A percentile compares a stretch with the other conserved stretches of the same genome.
phyloP scores from a whole-genome alignment of 2,888 invertebrate species.

The Ligdia adustata region DNA sequence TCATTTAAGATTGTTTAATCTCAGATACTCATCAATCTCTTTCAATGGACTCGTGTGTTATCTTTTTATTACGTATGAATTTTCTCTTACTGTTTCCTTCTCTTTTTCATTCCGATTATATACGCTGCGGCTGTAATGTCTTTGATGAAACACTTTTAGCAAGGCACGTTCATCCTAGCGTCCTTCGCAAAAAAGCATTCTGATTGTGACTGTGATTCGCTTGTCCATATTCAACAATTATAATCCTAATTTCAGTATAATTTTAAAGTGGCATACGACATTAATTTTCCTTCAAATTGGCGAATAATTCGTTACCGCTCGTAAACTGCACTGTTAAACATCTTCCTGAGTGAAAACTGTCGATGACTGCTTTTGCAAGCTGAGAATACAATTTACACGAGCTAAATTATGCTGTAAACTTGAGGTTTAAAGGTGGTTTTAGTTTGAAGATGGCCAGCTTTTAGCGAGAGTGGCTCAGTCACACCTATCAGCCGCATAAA shows the following conservation, averaged over 20 bases:
- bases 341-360: slow-evolving; percentile 36
- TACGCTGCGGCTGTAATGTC: too few relatives aligned
- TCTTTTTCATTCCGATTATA: too few relatives aligned
- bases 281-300: slow-evolving; percentile 44
- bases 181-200: too few relatives aligned
- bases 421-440: slow-evolving; percentile 24
- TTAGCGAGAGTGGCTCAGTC: slow-evolving; percentile 16
- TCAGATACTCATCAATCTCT: too few relatives aligned
- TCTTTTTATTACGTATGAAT: too few relatives aligned
- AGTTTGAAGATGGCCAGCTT: slow-evolving; percentile 5
- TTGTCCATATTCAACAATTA: slow-evolving; percentile 27
- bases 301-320: slow-evolving; percentile 43
- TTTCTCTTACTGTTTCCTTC: too few relatives aligned
- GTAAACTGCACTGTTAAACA: slow-evolving; percentile 39
- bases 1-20: too few relatives aligned
- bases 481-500: slow-evolving; percentile 18
- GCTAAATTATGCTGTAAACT: slow-evolving; percentile 20
- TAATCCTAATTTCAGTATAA: too few relatives aligned
- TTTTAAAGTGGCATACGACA: slow-evolving; percentile 44
- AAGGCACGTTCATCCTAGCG: too few relatives aligned
- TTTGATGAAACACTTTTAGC: too few relatives aligned
- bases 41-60: too few relatives aligned
- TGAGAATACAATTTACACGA: slow-evolving; percentile 14
- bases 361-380: slow-evolving; percentile 30
- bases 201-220: too few relatives aligned